A percentile compares a stretch with the other conserved stretches of the same genome.
These are phyloP conservation scores for Prorops nasuta DNA, from an alignment of 1,140 invertebrate species.

Conservation along the genomic window DNA sequence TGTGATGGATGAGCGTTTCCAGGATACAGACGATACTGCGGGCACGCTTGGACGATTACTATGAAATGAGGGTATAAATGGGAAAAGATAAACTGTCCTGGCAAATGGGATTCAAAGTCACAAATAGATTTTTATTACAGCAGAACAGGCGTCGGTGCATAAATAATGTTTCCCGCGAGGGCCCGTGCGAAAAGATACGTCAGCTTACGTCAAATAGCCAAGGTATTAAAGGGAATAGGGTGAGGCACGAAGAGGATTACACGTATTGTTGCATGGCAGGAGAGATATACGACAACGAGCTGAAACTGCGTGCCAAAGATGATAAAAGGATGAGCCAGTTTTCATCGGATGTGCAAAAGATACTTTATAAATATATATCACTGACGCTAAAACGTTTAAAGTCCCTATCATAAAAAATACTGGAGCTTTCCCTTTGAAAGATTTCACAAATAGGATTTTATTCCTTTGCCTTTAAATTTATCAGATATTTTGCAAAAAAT, in stretches of 20 bases:
- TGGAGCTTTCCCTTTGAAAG: neutral
- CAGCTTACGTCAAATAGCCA: constrained; percentile 25
- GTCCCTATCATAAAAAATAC: neutral
- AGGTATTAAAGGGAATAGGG: constrained; percentile 26
- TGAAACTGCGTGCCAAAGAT: constrained; percentile 25
- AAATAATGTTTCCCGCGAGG: constrained; percentile 1
- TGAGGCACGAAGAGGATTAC: constrained; percentile 30
- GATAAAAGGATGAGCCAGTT: constrained; percentile 6
- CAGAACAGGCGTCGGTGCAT: neutral
- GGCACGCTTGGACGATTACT: no score
- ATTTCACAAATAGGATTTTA: no score
- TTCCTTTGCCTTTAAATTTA: no score
- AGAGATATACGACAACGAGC: constrained; percentile 35
- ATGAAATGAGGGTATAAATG: no score
- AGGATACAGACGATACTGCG: neutral
- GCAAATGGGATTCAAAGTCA: neutral
- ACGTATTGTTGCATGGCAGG: constrained; percentile 30
- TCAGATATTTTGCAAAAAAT: no score
- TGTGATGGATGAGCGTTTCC: no score
- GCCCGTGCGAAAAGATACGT: constrained; percentile 22
- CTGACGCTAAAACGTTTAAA: neutral
- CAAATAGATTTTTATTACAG: neutral
- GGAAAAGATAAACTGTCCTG: no score
- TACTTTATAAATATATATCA: neutral
- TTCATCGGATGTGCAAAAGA: neutral